A percentile compares a stretch with the other conserved stretches of the same genome.
Conservation (phyloP, 2,797 vertebrate genomes). For the Lycodopsis pacificus region DNA sequence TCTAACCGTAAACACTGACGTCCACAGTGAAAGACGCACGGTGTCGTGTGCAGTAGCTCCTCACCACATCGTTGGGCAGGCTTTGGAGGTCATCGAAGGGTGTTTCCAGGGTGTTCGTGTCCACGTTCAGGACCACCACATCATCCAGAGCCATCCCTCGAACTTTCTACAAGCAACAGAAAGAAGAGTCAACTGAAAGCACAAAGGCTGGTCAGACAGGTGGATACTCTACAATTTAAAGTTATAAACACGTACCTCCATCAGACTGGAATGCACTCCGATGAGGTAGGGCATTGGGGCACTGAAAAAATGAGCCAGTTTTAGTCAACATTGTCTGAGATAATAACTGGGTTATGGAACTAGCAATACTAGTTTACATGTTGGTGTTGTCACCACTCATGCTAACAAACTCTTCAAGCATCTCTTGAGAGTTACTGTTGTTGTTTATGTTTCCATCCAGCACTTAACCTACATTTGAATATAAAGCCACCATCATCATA, state of each 20-base stretch:
- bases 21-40: neutral
- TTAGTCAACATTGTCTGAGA: neutral
- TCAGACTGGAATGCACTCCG: slow-evolving; percentile 97
- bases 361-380: no score
- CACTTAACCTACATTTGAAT: neutral
- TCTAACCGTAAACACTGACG: neutral
- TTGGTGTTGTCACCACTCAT: no score
- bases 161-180: slow-evolving; percentile 86
- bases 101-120: slow-evolving; percentile 96
- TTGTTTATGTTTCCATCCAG: neutral
- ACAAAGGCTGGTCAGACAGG: neutral
- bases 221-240: neutral
- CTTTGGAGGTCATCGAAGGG: slow-evolving; percentile 97
- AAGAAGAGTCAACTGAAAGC: neutral
- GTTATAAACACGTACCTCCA: slow-evolving; percentile 90
- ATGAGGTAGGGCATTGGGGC: slow-evolving; percentile 99
- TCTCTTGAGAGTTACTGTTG: neutral
- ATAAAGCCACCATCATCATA: neutral
- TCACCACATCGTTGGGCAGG: slow-evolving; percentile 96
- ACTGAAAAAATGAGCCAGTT: slow-evolving; percentile 83
- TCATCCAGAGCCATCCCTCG: slow-evolving; percentile 94
- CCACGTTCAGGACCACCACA: slow-evolving; percentile 90
- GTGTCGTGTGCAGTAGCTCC: slow-evolving; percentile 44
- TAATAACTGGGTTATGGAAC: neutral
- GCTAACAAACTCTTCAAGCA: no score